A percentile compares a stretch with the other conserved stretches of the same genome.
Conservation (phyloP, 2,113 vertebrate genomes). For the Polypterus bichir region DNA sequence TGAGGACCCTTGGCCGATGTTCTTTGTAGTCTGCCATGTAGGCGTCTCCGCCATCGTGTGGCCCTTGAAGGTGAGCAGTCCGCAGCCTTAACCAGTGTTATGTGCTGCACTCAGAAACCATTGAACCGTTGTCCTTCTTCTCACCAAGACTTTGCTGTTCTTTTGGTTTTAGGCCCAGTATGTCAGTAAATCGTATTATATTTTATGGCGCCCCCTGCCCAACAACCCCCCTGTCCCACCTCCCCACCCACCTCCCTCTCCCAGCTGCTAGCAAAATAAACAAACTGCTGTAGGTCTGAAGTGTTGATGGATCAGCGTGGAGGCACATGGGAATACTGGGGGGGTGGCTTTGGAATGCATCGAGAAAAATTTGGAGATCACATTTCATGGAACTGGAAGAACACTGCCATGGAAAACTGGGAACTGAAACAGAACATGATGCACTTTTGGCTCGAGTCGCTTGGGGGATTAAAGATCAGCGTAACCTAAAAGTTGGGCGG, state of each 20-base stretch:
- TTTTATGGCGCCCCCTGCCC: conserved; percentile 24
- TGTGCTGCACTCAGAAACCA: too few relatives aligned
- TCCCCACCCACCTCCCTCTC: conserved; percentile 31
- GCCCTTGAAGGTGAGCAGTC: too few relatives aligned
- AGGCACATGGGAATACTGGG: conserved; percentile 27
- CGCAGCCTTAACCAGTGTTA: too few relatives aligned
- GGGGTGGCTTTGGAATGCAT: conserved; percentile 32
- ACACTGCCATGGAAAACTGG: conserved; percentile 14
- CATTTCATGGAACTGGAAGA: conserved; percentile 50
- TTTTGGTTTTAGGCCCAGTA: conserved; percentile 24
- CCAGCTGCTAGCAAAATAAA: conserved; percentile 56
- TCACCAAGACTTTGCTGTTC: background rate
- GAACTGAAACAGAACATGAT: too few relatives aligned
- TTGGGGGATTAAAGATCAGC: too few relatives aligned
- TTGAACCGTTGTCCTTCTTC: too few relatives aligned
- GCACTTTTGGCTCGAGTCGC: too few relatives aligned
- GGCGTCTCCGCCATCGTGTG: too few relatives aligned
- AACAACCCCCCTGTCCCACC: conserved; percentile 1
- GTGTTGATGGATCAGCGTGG: conserved; percentile 49
- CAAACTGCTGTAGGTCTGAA: conserved; percentile 74
- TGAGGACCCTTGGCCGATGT: too few relatives aligned
- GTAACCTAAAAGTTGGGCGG: too few relatives aligned
- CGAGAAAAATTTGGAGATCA: conserved; percentile 39
- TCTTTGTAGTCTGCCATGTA: too few relatives aligned
- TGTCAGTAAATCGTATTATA: conserved; percentile 40